Base-by-base conservation (phyloP, 2,113 vertebrate species). In the Eudyptes chrysolophus region DNA sequence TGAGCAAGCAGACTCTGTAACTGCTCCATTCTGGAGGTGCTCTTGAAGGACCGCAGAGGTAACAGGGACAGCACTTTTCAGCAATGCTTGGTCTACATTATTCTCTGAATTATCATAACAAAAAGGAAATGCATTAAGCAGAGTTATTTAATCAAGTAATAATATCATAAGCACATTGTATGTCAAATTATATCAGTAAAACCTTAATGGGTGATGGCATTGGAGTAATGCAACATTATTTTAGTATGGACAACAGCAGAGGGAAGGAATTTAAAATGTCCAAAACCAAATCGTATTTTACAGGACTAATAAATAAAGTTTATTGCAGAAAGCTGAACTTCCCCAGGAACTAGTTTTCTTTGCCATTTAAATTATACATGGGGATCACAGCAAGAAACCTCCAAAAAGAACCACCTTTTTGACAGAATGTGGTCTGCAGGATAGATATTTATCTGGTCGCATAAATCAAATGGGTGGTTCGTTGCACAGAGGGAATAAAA, bases 1-100 rank as follows among this genome's bases (percentile, higher is more conserved):
- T 0, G 94, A 97, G 40, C 98, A 98, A 40, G 98, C 97, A 2
- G 89, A 72, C 44, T 99, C 98, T 0, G 90, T 66, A 24, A 98
- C 64, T 0, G 69, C 74, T 5, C 21, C 84, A 0, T 98, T 95
- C 16, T 29, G 25, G 3, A 95, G 68, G 72, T 98, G 80, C 26
- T 85, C 22, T 19, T 76, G 85, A 26, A 98, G 90, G 48, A 98
- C 89, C 3, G 55, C 21, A 14, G 44, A 55, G 10, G 94, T 48
- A 10, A 95, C 42, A 21, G n/a, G 60, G 1, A 96, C 51, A 52
- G 97, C 96, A 11, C 89, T 81, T 76, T 61, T 82, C 95, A 98
- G 48, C 38, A 85, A 30, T 4, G 21, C 92, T 82, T 88, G 95
- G 57, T 96, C 86, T 80, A 42, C 4, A 0, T 79, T 52, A 12